These are phyloP conservation scores for Alfaro cultratus DNA, from an alignment of 2,797 vertebrate genomes.

Conservation along the genomic window DNA sequence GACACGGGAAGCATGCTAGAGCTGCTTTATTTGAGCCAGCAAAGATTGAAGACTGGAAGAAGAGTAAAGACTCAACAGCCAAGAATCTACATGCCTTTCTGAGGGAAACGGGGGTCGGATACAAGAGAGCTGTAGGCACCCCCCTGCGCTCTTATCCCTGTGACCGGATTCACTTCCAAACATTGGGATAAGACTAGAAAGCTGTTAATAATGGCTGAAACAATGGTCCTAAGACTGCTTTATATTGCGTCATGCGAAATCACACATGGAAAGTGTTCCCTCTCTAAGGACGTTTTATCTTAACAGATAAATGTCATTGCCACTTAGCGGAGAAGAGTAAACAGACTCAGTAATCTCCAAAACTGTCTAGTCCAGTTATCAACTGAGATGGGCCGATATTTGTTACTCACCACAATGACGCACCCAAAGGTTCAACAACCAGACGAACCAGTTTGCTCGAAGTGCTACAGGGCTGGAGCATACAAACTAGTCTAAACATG, in stretches of 20 bases:
- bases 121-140: conserved; percentile 5
- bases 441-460: conserved; percentile 51
- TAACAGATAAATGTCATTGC: background rate
- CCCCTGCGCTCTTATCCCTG: conserved; percentile 14
- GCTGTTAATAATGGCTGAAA: conserved; percentile 27
- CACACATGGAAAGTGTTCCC: background rate
- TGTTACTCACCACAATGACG: conserved; percentile 29
- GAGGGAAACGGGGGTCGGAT: conserved; percentile 9
- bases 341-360: conserved; percentile 6
- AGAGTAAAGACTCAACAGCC: conserved; percentile 50
- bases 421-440: conserved; percentile 40
- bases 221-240: conserved; percentile 1
- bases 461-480: background rate
- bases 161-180: conserved; percentile 36
- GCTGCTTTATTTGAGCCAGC: conserved; percentile 53
- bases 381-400: conserved; percentile 13
- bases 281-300: background rate
- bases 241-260: background rate
- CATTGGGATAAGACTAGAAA: conserved; percentile 27
- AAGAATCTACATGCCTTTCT: conserved; percentile 48
- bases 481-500: conserved; percentile 5
- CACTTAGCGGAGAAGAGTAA: conserved; percentile 11
- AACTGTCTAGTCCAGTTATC: background rate
- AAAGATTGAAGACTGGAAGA: conserved; percentile 31
- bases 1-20: conserved; percentile 57